Base-by-base conservation (phyloP, 2,888 invertebrate species). In the Xanthostigma xanthostigma region DNA sequence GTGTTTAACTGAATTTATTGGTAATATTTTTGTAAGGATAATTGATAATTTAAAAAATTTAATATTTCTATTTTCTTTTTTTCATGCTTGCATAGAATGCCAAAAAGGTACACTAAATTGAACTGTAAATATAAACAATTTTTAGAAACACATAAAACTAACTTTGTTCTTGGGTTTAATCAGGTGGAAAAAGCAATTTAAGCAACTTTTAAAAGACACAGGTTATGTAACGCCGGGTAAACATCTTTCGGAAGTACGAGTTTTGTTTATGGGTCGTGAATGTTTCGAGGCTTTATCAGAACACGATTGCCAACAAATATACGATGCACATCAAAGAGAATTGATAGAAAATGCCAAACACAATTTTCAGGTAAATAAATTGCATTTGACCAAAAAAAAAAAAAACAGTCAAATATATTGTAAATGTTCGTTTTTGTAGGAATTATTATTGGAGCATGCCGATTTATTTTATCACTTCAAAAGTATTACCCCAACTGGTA, bases 191-290 rank as follows among this genome's bases (percentile, higher is more conserved):
- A 86, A 89, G 62, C 91, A 94, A 64, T 96, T 96, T 70, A 91
- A 91, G 66, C 84, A 89, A 61, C 73, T 95, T 14, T 73, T 96
- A 48, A 90, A 92, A 65, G 93, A 93, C 66, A 93, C 93, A 1
- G 88, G 90, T 2, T 93, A 94, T 67, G 92, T 95, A 35, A 93
- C 92, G 0, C 92, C 94, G 2, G 95, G 95, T n/a, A 93, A 94
- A 68, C 83, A 86, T 58, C 69, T 95, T 54, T 81, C 85, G 0
- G 95, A 95, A 67, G 91, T 93, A 37, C 73, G 88, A 46, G 89
- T 94, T 3, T 72, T 93, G 50, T 86, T 96, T 62, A 87, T 93
- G 84, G 95, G 94, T 0, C 77, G 93, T 39, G 93, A 94, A 65
- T 93, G 93, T 62, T 95, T 90, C 65, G 93, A 93, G 67, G 87